Percentiles rank a stretch among this genome's conserved stretches.
Conservation (phyloP, 2,113 vertebrate genomes). For the Monopterus albus region DNA sequence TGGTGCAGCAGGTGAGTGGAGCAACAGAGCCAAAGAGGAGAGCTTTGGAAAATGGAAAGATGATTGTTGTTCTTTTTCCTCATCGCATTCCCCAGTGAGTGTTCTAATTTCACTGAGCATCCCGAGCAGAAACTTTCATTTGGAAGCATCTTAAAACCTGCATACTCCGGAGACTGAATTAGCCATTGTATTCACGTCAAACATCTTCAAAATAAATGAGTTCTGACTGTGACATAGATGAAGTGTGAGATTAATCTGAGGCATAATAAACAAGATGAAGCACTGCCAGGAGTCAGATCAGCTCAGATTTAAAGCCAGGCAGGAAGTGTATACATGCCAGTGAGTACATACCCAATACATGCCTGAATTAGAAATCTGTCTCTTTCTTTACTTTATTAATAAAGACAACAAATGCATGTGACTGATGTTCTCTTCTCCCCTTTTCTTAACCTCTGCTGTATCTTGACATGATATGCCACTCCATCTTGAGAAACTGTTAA, state of each 20-base stretch:
- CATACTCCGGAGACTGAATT: conserved; percentile 38
- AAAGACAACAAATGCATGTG: background rate
- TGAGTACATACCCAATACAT: background rate
- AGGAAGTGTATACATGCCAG: conserved; percentile 5
- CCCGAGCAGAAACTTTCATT: conserved; percentile 25
- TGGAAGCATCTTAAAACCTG: conserved; percentile 38
- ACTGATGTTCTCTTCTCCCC: conserved; percentile 4
- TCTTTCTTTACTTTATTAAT: conserved; percentile 1
- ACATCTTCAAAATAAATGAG: conserved; percentile 62
- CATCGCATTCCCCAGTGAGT: conserved; percentile 33
- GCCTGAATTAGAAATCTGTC: conserved; percentile 1
- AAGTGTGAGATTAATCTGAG: conserved; percentile 60
- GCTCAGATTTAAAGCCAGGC: conserved; percentile 36
- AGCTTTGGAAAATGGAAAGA: conserved; percentile 27
- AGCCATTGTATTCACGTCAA: conserved; percentile 43
- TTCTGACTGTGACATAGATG: conserved; percentile 50
- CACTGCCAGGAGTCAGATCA: conserved; percentile 52
- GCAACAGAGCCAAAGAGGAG: conserved; percentile 19
- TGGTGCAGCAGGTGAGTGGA: conserved; percentile 31
- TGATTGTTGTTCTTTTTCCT: conserved; percentile 29
- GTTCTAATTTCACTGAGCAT: conserved; percentile 48
- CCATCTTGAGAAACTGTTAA: conserved; percentile 55
- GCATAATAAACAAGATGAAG: conserved; percentile 58
- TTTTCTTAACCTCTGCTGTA: conserved; percentile 44
- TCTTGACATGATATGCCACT: conserved; percentile 40